Conservation (phyloP, 2,888 invertebrate genomes). For the Theretra japonica region DNA sequence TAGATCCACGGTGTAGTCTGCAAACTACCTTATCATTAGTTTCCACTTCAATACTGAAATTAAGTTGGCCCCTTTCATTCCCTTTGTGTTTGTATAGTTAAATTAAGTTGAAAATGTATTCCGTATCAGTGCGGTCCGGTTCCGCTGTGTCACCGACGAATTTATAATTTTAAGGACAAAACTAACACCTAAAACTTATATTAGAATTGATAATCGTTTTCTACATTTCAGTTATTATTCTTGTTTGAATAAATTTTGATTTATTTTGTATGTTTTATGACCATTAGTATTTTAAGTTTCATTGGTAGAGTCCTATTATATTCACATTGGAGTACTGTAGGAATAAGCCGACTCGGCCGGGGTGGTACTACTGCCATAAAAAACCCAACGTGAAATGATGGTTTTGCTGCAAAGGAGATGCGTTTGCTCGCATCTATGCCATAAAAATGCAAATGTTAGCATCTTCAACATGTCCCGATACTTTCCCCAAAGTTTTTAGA, state of each 20-base stretch:
- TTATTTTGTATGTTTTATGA: background rate
- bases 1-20: conserved; percentile 43
- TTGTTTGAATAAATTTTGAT: background rate
- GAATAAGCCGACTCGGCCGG: no score
- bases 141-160: conserved; percentile 78
- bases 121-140: conserved; percentile 72
- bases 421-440: no score
- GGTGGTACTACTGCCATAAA: no score
- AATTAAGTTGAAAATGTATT: conserved; percentile 85
- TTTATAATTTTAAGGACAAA: conserved; percentile 77
- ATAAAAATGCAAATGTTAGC: no score
- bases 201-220: conserved; percentile 61
- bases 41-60: conserved; percentile 80
- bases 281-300: no score
- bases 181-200: conserved; percentile 64
- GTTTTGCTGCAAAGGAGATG: no score
- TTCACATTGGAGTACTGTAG: no score
- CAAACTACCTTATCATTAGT: conserved; percentile 80
- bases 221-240: conserved; percentile 38
- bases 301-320: no score
- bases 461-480: no score
- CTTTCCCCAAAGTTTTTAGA: no score
- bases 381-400: no score
- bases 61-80: conserved; percentile 76
- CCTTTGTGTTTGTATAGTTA: conserved; percentile 82